Base-by-base conservation (phyloP, 2,113 vertebrate genomes). In the Tychaedon coryphoeus region DNA sequence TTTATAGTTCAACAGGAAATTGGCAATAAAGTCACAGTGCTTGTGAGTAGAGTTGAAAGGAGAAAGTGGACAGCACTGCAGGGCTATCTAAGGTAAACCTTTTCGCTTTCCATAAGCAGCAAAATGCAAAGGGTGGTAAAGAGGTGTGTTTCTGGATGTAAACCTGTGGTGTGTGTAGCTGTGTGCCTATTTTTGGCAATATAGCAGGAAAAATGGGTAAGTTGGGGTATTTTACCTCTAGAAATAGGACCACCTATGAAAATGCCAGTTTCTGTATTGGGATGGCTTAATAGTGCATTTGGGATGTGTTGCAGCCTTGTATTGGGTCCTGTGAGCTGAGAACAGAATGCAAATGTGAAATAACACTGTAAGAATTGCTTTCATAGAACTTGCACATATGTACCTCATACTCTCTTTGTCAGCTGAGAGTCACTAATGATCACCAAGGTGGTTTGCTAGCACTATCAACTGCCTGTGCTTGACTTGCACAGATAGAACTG, bases 1-100 rank as follows among this genome's bases (percentile, higher is more conserved):
- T 91, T 97, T 95, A 29, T 65, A 75, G 48, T 50, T 60, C 36
- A 87, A 34, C n/a, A 85, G 93, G 61, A 86, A 88, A 89, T 95
- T 58, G 82, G 28, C 56, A 93, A 47, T 82, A 87, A 89, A 86
- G 54, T 89, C 38, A 33, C 40, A 69, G 84, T 78, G 53, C 34
- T 92, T 61, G 31, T 72, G 84, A 82, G 25, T 34, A 36, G 65
- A 71, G 48, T 57, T 93, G 80, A 95, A 85, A 76, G 54, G 50
- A 81, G 53, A 85, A 93, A 72, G 33, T 79, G 24, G 60, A 66
- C 42, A 73, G 42, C 51, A 50, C 22, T 38, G 29, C 65, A 72
- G 45, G 66, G 62, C 42, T 69, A 54, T 11, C 18, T 45, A 26
- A 89, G 50, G 61, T 74, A 82, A 31, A 26, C 33, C 33, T 50